phyloP scores from a whole-genome alignment of 2,888 invertebrate species.

The Cheilosia urbana region DNA sequence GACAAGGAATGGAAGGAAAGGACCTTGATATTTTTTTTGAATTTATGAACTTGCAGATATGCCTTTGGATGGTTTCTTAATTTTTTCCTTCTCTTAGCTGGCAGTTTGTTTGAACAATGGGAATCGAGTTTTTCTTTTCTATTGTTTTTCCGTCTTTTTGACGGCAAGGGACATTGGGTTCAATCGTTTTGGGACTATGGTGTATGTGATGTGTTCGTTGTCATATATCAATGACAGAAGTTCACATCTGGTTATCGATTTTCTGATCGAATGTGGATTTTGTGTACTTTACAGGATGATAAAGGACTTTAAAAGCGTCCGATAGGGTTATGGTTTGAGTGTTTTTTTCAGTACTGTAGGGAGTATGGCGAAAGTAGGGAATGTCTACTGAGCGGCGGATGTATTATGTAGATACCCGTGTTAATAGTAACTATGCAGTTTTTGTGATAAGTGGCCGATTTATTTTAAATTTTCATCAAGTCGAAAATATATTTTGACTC shows the following conservation, averaged over 20 bases:
- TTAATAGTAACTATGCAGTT: too few species aligned
- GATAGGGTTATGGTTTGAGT: not conserved
- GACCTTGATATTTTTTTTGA: slow-evolving; percentile 62
- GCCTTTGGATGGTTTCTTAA: slow-evolving; percentile 25
- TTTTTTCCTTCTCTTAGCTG: not conserved
- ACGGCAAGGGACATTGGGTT: slow-evolving; percentile 17
- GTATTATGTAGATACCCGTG: not conserved
- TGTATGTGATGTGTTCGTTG: slow-evolving; percentile 22
- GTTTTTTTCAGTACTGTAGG: not conserved
- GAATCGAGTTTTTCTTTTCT: slow-evolving; percentile 38
- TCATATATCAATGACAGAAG: slow-evolving; percentile 49
- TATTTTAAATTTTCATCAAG: too few species aligned
- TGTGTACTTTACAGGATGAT: slow-evolving; percentile 41
- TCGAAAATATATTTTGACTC: too few species aligned
- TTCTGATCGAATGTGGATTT: slow-evolving; percentile 45
- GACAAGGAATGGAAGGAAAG: slow-evolving; percentile 29
- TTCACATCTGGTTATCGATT: slow-evolving; percentile 64
- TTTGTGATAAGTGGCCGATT: not conserved
- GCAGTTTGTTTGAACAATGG: slow-evolving; percentile 1
- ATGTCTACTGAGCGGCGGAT: not conserved
- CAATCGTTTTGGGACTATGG: slow-evolving; percentile 32
- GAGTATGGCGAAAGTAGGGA: not conserved
- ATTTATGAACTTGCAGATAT: slow-evolving; percentile 44
- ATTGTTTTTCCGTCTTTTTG: not conserved
- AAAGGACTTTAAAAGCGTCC: slow-evolving; percentile 47